A percentile compares a stretch with the other conserved stretches of the same genome.
These are phyloP conservation scores for Morus bassanus DNA, from an alignment of 2,797 vertebrate species.

Conservation along the genomic window DNA sequence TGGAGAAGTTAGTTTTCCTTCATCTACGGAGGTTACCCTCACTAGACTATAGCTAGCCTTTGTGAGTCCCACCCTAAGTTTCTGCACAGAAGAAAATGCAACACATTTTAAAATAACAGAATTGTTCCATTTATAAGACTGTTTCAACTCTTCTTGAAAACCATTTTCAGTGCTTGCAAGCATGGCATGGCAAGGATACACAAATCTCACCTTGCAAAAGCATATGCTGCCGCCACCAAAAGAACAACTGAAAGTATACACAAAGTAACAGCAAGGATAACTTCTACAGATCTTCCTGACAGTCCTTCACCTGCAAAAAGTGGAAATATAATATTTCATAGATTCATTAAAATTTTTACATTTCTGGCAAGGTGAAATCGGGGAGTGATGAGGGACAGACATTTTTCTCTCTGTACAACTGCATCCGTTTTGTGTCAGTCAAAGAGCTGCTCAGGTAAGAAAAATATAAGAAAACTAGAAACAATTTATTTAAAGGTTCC, in stretches of 20 bases:
- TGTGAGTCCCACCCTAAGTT: background rate
- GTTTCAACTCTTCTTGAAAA: background rate
- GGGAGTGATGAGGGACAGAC: background rate
- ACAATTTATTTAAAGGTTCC: background rate
- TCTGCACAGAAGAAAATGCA: background rate
- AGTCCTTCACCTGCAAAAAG: conserved; percentile 80
- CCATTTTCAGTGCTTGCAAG: background rate
- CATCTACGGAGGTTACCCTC: background rate
- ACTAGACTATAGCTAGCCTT: background rate
- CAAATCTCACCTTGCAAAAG: conserved; percentile 87
- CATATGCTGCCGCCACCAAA: conserved; percentile 88
- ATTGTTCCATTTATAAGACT: background rate
- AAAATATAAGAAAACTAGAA: background rate
- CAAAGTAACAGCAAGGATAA: conserved; percentile 90
- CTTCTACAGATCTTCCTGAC: conserved; percentile 89
- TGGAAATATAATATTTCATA: background rate
- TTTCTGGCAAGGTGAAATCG: background rate
- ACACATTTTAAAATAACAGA: background rate
- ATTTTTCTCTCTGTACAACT: background rate
- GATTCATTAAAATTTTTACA: background rate
- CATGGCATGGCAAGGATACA: background rate
- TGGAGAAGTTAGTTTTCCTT: background rate
- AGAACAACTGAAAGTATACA: conserved; percentile 89
- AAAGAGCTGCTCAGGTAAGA: background rate
- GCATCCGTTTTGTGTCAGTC: background rate